Base-by-base conservation (phyloP, 2,888 invertebrate species). In the Cacoxenus indagator region DNA sequence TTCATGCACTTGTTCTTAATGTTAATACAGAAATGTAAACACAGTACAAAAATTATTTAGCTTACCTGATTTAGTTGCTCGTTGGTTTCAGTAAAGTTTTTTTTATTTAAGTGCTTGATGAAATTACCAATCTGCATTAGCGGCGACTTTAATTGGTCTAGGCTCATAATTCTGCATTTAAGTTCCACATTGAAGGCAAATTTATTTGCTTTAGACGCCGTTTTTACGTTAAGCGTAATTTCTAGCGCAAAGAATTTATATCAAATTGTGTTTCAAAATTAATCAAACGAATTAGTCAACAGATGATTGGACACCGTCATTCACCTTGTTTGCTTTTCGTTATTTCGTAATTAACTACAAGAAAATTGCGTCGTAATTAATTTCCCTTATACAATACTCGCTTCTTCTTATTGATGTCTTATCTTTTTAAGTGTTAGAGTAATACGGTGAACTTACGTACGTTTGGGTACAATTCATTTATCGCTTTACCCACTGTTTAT, bases 41-140 rank as follows among this genome's bases (percentile, higher is more conserved):
- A n/a, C n/a, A n/a, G n/a, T n/a, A n/a, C n/a, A n/a, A n/a, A n/a
- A n/a, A n/a, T n/a, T n/a, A n/a, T n/a, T 3, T 31, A 9, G 78
- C 94, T 93, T 90, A 97, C 97, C 92, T 95, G 93, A 88, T 93
- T 91, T 89, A 98, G 92, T 90, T 96, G 96, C 89, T 93, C 93
- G 90, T 93, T 93, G 88, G 93, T 94, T 89, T 95, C 93, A 90
- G 95, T 95, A 91, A 93, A 95, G 91, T 97, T 97, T 91, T 96
- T 96, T 93, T 97, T 97, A 89, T 92, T 96, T 91, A 97, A 93
- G 92, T 95, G 95, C 90, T 93, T 92, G 92, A 97, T 95, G 91
- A 97, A 95, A 93, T 95, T 95, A 94, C 95, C 95, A 91, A 98
- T 97, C 94, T 97, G 96, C 93, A 96, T 95, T 94, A 97, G 94